These are phyloP conservation scores for Mythimna albipuncta DNA, from an alignment of 2,888 invertebrate species.

Conservation along the genomic window DNA sequence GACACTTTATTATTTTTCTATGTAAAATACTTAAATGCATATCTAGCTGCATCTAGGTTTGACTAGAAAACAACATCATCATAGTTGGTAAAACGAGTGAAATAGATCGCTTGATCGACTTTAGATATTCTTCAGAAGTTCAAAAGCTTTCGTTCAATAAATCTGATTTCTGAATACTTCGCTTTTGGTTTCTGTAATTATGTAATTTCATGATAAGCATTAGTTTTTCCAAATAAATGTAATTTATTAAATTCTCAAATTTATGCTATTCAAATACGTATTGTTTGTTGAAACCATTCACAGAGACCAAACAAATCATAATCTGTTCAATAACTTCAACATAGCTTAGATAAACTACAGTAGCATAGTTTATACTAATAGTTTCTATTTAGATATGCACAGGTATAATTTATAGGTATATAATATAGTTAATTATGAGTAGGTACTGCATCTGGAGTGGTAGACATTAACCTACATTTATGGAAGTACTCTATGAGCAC, in stretches of 20 bases:
- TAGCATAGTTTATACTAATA: constrained; percentile 4
- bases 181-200: no score
- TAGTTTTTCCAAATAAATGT: not conserved
- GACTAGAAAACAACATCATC: no score
- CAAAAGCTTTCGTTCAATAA: not conserved
- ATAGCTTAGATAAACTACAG: not conserved
- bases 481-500: constrained; percentile 54
- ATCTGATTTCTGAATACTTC: no score
- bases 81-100: no score
- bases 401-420: constrained; percentile 35
- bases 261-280: not conserved
- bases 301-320: constrained; percentile 4
- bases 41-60: no score
- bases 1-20: no score
- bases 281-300: constrained; percentile 15
- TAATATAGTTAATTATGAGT: constrained; percentile 40
- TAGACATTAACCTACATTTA: constrained; percentile 76
- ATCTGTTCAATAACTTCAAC: constrained; percentile 12
- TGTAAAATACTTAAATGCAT: no score
- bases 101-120: no score
- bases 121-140: not conserved
- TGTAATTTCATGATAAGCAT: constrained; percentile 2
- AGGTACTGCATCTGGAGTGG: constrained; percentile 58
- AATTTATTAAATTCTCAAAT: not conserved
- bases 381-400: constrained; percentile 27